A percentile compares a stretch with the other conserved stretches of the same genome.
These are phyloP conservation scores for Pygmarrhopalites habei DNA, from an alignment of 1,140 invertebrate species.

Conservation along the genomic window DNA sequence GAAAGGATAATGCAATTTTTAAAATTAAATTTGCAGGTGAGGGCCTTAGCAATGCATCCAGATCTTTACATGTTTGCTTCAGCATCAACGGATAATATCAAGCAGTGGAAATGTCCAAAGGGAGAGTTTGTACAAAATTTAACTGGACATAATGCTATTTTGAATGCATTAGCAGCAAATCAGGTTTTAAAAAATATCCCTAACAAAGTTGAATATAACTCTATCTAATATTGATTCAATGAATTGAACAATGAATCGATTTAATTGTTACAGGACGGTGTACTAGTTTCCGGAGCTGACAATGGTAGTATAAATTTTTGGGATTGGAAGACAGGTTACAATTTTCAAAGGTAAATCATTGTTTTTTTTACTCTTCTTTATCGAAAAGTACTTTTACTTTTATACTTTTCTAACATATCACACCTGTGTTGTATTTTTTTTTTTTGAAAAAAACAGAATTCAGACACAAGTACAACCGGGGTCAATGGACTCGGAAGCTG, in stretches of 20 bases:
- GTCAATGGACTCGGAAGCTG: conserved; percentile 98
- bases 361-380: too few relatives aligned
- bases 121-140: conserved; percentile 98
- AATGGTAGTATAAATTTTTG: conserved; percentile 98
- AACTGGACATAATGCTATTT: conserved; percentile 93
- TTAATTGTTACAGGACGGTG: conserved; percentile 77
- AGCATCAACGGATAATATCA: conserved; percentile 97
- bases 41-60: conserved; percentile 35
- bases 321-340: conserved; percentile 98
- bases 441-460: too few relatives aligned
- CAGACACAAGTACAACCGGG: conserved; percentile 93
- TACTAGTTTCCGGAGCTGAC: conserved; percentile 94
- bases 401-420: too few relatives aligned
- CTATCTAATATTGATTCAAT: too few relatives aligned
- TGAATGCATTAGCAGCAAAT: conserved; percentile 94
- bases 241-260: too few relatives aligned
- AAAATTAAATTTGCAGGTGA: conserved; percentile 47
- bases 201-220: conserved; percentile 6
- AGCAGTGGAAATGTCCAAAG: conserved; percentile 98
- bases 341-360: conserved; percentile 84
- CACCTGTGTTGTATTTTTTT: too few relatives aligned
- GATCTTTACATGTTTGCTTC: conserved; percentile 85
- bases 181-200: conserved; percentile 41
- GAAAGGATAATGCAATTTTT: too few relatives aligned
- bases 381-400: too few relatives aligned